These are phyloP conservation scores for Tortrix viridana DNA, from an alignment of 2,888 invertebrate genomes.

Conservation along the genomic window DNA sequence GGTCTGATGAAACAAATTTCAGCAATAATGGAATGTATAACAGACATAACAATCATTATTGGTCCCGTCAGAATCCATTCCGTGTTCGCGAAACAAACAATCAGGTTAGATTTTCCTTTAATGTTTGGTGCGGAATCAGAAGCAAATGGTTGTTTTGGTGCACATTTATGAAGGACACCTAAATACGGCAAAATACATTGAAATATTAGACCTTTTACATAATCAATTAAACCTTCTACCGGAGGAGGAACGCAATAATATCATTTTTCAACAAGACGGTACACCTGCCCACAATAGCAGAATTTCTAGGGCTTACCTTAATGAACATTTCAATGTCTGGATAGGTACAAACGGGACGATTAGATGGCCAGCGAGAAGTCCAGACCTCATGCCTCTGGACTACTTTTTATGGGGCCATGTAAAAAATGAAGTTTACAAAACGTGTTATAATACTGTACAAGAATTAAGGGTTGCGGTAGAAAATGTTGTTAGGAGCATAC, in stretches of 20 bases:
- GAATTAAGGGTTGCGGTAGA: neutral
- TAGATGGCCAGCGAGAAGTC: conserved; percentile 21
- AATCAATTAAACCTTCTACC: conserved; percentile 34
- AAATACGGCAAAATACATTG: conserved; percentile 31
- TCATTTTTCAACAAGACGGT: conserved; percentile 31
- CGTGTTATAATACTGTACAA: neutral
- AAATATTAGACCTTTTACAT: conserved; percentile 29
- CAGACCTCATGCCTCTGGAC: conserved; percentile 6
- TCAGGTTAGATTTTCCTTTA: conserved; percentile 12
- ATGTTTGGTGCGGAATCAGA: too few relatives aligned
- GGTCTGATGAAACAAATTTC: conserved; percentile 30
- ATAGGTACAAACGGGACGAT: conserved; percentile 24
- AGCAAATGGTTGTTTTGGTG: conserved; percentile 10
- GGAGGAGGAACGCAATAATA: conserved; percentile 33
- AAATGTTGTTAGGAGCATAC: neutral
- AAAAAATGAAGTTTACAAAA: conserved; percentile 29
- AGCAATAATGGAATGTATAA: conserved; percentile 32
- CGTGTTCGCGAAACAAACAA: conserved; percentile 33
- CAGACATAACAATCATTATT: conserved; percentile 24
- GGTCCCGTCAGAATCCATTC: conserved; percentile 24
- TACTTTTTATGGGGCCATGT: conserved; percentile 4
- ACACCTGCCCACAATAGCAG: conserved; percentile 31
- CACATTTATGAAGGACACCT: conserved; percentile 31
- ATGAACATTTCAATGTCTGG: conserved; percentile 25
- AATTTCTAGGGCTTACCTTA: conserved; percentile 23